These are phyloP conservation scores for Macrophya annulata DNA, from an alignment of 2,888 invertebrate genomes.

Conservation along the genomic window DNA sequence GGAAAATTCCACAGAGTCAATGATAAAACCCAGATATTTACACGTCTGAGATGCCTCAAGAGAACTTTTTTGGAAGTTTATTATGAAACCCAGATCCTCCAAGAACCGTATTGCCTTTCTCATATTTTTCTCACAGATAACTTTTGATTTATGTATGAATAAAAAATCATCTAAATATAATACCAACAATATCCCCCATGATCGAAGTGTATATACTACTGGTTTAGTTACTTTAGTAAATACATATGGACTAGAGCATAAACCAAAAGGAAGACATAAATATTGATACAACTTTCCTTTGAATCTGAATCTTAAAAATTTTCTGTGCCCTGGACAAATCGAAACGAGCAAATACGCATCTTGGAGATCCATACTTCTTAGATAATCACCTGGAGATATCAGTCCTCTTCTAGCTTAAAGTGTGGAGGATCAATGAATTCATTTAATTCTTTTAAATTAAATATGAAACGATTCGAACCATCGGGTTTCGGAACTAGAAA, in stretches of 20 bases:
- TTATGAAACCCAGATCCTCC: slow-evolving; percentile 59
- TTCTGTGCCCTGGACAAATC: slow-evolving; percentile 51
- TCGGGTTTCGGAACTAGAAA: slow-evolving; percentile 58
- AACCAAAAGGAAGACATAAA: slow-evolving; percentile 60
- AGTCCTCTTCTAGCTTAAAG: slow-evolving; percentile 63
- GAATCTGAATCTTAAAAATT: slow-evolving; percentile 62
- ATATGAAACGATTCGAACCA: slow-evolving; percentile 59
- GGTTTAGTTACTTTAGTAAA: slow-evolving; percentile 63
- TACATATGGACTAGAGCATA: slow-evolving; percentile 61
- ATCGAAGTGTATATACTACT: slow-evolving; percentile 56
- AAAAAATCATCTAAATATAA: slow-evolving; percentile 64
- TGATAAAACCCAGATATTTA: slow-evolving; percentile 60
- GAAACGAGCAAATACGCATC: slow-evolving; percentile 63
- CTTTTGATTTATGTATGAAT: slow-evolving; percentile 50
- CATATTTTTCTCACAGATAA: slow-evolving; percentile 54
- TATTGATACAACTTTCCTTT: slow-evolving; percentile 60
- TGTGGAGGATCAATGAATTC: slow-evolving; percentile 56
- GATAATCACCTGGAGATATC: slow-evolving; percentile 54
- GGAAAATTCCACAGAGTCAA: slow-evolving; percentile 56
- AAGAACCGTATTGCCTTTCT: slow-evolving; percentile 49
- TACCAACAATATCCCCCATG: slow-evolving; percentile 47
- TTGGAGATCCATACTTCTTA: slow-evolving; percentile 60
- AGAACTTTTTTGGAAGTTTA: slow-evolving; percentile 60
- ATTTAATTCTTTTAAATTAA: slow-evolving; percentile 63
- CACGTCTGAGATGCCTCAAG: slow-evolving; percentile 51